phyloP scores from a whole-genome alignment of 2,113 vertebrate genomes.

The Larimichthys polyactis region DNA sequence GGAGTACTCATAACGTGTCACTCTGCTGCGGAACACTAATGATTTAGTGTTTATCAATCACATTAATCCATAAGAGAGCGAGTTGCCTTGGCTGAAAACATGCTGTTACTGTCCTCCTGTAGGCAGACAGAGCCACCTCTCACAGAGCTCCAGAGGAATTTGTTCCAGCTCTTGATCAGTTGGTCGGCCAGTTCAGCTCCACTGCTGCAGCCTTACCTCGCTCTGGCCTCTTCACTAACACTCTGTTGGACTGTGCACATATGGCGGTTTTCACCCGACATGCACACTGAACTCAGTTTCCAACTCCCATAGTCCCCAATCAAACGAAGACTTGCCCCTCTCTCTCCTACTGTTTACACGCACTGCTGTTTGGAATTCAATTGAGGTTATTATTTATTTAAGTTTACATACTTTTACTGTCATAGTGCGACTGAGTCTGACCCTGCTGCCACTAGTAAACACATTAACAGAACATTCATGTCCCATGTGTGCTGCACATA shows the following conservation, averaged over 20 bases:
- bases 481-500: background rate
- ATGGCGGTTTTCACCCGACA: slow-evolving; percentile 18
- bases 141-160: slow-evolving; percentile 42
- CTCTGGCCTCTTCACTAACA: slow-evolving; percentile 39
- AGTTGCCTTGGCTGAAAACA: background rate
- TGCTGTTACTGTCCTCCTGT: slow-evolving; percentile 31
- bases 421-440: background rate
- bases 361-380: background rate
- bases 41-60: background rate
- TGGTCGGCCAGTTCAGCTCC: slow-evolving; percentile 39
- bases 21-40: background rate
- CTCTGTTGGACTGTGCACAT: slow-evolving; percentile 30
- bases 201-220: slow-evolving; percentile 20
- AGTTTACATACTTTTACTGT: background rate
- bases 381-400: background rate
- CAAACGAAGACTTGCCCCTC: background rate
- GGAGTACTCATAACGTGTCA: background rate
- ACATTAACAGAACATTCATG: background rate
- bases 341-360: background rate
- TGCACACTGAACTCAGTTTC: slow-evolving; percentile 33
- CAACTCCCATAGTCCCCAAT: slow-evolving; percentile 6
- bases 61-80: background rate
- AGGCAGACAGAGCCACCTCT: slow-evolving; percentile 53
- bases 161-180: slow-evolving; percentile 48
- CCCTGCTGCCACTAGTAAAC: background rate